Base-by-base conservation (phyloP, 2,113 vertebrate genomes). In the Callorhinus ursinus region DNA sequence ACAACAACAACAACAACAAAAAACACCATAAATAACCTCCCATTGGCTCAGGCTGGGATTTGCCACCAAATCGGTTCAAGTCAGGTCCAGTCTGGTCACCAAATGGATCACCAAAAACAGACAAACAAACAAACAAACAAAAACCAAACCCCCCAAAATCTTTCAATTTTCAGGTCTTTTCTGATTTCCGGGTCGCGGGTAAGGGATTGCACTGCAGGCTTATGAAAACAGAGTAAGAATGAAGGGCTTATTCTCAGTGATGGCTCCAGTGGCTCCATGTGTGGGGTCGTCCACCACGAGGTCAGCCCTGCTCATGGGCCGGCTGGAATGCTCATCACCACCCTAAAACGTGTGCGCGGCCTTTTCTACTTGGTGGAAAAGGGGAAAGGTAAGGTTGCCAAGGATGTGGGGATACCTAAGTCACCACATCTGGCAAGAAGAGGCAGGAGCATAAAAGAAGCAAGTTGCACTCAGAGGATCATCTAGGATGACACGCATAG, bases 221-320 rank as follows among this genome's bases (percentile, higher is more conserved):
- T 21, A 36, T 22, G 76, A 55, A 61, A 74, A 74, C 0, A 33
- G 55, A 84, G 36, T 21, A 1, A 24, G 74, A 53, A 21, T 24
- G 0, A 12, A 22, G 84, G 18, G 10, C 0, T 13, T 0, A 28
- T 0, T 13, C 33, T 1, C 10, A 4, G 2, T 0, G 42, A 22
- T 8, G 0, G 0, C 46, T 11, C 8, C 1, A 0, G 4, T 0
- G n/a, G 69, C 39, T 74, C 36, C 36, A 0, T 4, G 39, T 7
- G 1, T 0, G 24, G 26, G 63, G 13, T 18, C 5, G 0, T 22
- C 21, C 33, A 2, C 42, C 1, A 0, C 0, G 2, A 0, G 19
- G 5, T 2, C 4, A 3, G 26, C 26, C 33, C 26, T 3, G 57
- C 36, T 31, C 26, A 7, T 0, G 24, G 61, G 74, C 18, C 28